Base-by-base conservation (phyloP, 2,797 vertebrate genomes). In the Dryobates pubescens region DNA sequence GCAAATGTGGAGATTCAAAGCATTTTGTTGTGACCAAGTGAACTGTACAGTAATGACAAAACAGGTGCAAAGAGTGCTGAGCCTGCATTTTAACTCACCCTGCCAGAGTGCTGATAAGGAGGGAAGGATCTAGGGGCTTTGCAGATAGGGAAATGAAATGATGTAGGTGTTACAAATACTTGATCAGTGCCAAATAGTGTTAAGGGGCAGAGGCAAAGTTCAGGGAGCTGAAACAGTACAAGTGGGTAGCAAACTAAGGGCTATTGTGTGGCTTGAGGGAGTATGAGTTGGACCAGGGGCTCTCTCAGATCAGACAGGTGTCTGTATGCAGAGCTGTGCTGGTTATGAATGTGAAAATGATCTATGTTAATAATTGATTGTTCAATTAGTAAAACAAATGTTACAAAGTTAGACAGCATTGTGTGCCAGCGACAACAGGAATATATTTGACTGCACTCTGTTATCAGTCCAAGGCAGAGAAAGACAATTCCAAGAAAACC, bases 381-480 rank as follows among this genome's bases (percentile, higher is more conserved):
- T 95, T 97, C 96, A 97, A 97, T 97, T 97, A 97, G 95, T 89
- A 97, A 96, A 97, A 95, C 97, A 97, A 97, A 97, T 96, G 96
- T 93, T 96, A 94, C 96, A 90, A 93, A 95, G 91, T 96, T 92
- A 93, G 95, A 95, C 94, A 97, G 95, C 87, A 94, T 86, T 96
- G 95, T 94, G 89, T 96, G 92, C 84, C 64, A 72, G 79, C 56
- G 90, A 89, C 94, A 92, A 92, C 91, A 96, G 67, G 93, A 96
- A 95, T 96, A 86, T 95, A 96, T 97, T 97, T 96, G 95, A 74
- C 82, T 95, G 71, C 82, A 92, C 65, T 82, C 95, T 76, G 36
- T 96, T 95, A 93, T 91, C 93, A 95, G 85, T 86, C 73, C 81
- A 86, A 96, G 91, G 87, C 90, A 95, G 79, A 92, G 92, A 96